Base-by-base conservation (phyloP, 1,140 invertebrate species). In the Psilanteris sp. region DNA sequence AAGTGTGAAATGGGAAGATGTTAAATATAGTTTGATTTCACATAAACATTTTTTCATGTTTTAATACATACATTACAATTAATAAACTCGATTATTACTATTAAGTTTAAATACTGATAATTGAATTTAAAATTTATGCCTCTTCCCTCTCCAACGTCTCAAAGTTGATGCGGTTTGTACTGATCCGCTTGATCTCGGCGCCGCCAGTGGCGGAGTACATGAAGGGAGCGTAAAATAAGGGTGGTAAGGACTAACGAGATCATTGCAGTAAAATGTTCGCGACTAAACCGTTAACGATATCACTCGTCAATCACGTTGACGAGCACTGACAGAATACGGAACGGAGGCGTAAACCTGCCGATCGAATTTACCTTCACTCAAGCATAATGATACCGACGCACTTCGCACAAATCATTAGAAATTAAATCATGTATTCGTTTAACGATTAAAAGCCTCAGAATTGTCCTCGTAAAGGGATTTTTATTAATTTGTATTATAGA, bases 261-360 rank as follows among this genome's bases (percentile, higher is more conserved):
- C 78, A 82, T 85, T 67, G 78, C 79, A 78, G 79, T 80, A 81
- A 81, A 85, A 70, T 78, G 79, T 78, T 72, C 57, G 55, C 48
- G 71, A 59, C 55, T 79, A 85, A 84, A 81, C 75, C 82, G 80
- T 82, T 86, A 86, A 86, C 82, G 85, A 86, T 82, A 85, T 86
- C 84, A 85, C 83, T 85, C 81, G 84, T 85, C 84, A 84, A 85
- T 86, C 85, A 85, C 75, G 77, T 50, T 84, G 85, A 86, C 81
- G 83, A 84, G 74, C 75, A 83, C 64, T 80, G 59, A 75, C 62
- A 75, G 66, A 59, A 67, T 61, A 68, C 83, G 64, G 61, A 79
- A 74, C 67, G 67, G 31, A 52, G 50, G 55, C 55, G 57, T 55
- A 68, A 75, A 75, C 32, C 46, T 37, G 26, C 22, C 61, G 48